phyloP scores from a whole-genome alignment of 2,888 invertebrate species.

The Macaria liturata region DNA sequence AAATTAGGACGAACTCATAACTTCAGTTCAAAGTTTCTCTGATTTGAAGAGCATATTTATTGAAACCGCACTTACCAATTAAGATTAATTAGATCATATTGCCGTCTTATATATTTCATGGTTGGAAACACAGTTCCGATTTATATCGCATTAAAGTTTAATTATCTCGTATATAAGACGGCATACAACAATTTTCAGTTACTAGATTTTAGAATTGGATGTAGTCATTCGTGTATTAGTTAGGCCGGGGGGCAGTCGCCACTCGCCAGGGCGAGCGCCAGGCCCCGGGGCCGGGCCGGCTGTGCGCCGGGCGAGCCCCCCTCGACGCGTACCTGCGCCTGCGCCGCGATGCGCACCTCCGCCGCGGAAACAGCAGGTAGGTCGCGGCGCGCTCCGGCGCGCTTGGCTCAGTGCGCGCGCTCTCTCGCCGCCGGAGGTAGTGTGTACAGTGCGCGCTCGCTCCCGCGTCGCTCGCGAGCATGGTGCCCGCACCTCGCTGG shows the following conservation, averaged over 20 bases:
- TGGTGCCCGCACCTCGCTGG: constrained; percentile 68
- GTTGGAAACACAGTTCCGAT: too few species aligned
- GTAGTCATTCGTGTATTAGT: constrained; percentile 30
- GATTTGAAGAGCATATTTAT: constrained; percentile 21
- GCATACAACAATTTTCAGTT: too few species aligned
- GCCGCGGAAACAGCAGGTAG: constrained; percentile 76
- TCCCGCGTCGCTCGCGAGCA: constrained; percentile 65
- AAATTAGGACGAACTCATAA: constrained; percentile 64
- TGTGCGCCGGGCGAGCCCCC: constrained; percentile 51
- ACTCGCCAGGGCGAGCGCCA: constrained; percentile 34
- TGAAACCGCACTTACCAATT: constrained; percentile 26
- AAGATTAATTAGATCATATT: constrained; percentile 20
- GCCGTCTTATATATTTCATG: too few species aligned
- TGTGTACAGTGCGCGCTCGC: constrained; percentile 74
- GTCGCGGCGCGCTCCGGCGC: constrained; percentile 55
- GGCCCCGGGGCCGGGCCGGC: constrained; percentile 31
- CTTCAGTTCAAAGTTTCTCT: constrained; percentile 49
- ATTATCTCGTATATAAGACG: too few species aligned
- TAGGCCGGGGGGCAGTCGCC: constrained; percentile 48
- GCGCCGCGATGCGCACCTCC: constrained; percentile 79
- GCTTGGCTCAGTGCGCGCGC: constrained; percentile 78
- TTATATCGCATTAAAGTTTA: too few species aligned
- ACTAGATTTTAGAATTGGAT: too few species aligned
- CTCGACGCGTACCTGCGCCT: constrained; percentile 66
- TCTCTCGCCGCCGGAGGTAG: constrained; percentile 80